Evolutionary conservation across 2,113 vertebrate species (phyloP).

Genomic region (Hirundichthys speculiger): DNA sequence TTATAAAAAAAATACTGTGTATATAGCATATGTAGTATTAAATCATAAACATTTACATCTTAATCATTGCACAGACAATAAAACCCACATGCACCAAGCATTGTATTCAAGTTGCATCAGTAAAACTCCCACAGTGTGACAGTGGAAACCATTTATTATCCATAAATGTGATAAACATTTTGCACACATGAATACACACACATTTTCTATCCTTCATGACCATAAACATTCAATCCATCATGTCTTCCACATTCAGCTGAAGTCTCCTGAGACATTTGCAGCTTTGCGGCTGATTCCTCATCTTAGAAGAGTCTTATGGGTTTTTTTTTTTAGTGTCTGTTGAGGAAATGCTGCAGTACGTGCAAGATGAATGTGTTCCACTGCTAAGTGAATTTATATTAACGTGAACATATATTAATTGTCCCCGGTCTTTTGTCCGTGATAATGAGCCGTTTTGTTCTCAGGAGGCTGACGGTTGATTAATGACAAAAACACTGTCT

Average conservation of each 20-base stretch:
- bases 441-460: conserved; percentile 59
- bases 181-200: conserved; percentile 1
- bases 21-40: too few relatives aligned
- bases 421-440: conserved; percentile 30
- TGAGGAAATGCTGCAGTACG: background rate
- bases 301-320: background rate
- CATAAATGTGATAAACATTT: background rate
- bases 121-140: background rate
- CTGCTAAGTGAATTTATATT: background rate
- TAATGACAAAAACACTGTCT: too few relatives aligned
- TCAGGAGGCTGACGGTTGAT: too few relatives aligned
- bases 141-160: background rate
- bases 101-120: background rate
- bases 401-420: background rate
- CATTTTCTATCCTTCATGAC: background rate
- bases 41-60: too few relatives aligned
- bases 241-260: conserved; percentile 5
- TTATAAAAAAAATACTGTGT: too few relatives aligned
- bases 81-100: too few relatives aligned
- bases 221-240: conserved; percentile 30
- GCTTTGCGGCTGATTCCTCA: conserved; percentile 17
- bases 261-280: conserved; percentile 23
- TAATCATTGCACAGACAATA: too few relatives aligned
- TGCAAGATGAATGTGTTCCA: background rate
- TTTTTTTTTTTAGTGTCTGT: background rate